Percentiles rank a stretch among this genome's conserved stretches.
Evolutionary conservation across 1,140 invertebrate species (phyloP).

Genomic region (Caenorhabditis brenneri): DNA sequence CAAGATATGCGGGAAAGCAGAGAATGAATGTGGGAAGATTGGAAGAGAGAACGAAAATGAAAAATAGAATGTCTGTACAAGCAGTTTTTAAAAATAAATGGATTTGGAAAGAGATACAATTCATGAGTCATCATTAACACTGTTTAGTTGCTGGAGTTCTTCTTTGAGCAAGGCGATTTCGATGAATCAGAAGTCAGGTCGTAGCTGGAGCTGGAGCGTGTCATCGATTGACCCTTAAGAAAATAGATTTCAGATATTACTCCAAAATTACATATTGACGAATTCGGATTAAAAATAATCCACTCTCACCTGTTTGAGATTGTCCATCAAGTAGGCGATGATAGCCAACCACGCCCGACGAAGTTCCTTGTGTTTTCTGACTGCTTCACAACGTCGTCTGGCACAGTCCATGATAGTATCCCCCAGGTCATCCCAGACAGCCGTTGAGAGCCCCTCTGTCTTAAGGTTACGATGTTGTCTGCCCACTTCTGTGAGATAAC

Average conservation of each 20-base stretch:
- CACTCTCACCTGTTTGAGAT: constrained; percentile 60
- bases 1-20: constrained; percentile 35
- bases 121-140: not conserved
- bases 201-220: constrained; percentile 47
- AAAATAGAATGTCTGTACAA: constrained; percentile 2
- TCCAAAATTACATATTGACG: too few species aligned
- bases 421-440: constrained; percentile 64
- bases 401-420: constrained; percentile 59
- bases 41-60: not conserved
- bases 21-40: not conserved
- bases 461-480: constrained; percentile 56
- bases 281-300: not conserved
- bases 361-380: constrained; percentile 65
- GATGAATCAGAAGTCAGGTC: constrained; percentile 31
- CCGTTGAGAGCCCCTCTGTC: constrained; percentile 56
- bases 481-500: constrained; percentile 58
- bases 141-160: not conserved
- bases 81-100: not conserved
- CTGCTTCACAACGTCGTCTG: constrained; percentile 54
- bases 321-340: constrained; percentile 64
- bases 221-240: constrained; percentile 49
- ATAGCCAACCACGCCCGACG: constrained; percentile 63
- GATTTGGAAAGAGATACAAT: not conserved
- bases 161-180: not conserved
- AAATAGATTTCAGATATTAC: not conserved